Conservation (phyloP, 2,888 invertebrate species). For the Drosophila gaucha region DNA sequence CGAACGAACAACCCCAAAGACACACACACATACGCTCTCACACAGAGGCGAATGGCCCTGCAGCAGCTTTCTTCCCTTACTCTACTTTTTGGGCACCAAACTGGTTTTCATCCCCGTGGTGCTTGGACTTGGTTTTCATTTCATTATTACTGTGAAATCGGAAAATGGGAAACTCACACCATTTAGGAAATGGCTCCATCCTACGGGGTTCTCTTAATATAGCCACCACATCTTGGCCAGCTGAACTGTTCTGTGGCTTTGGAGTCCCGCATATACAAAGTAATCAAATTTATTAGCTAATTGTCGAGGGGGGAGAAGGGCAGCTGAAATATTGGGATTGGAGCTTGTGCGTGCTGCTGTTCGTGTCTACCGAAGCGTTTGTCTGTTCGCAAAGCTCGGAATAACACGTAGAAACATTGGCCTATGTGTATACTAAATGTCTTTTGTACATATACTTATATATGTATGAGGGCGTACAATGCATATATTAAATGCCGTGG, state of each 20-base stretch:
- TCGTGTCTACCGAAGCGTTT: conserved; percentile 53
- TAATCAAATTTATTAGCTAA: conserved; percentile 56
- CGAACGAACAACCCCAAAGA: conserved; percentile 49
- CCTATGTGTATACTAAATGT: conserved; percentile 30
- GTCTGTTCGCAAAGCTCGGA: conserved; percentile 62
- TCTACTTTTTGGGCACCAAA: conserved; percentile 43
- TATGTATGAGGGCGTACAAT: conserved; percentile 6
- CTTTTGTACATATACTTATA: conserved; percentile 12
- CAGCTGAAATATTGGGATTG: conserved; percentile 40
- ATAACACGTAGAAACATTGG: conserved; percentile 52
- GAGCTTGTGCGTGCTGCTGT: conserved; percentile 57
- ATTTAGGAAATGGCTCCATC: conserved; percentile 20
- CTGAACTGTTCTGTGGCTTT: neutral
- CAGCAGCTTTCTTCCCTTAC: conserved; percentile 70
- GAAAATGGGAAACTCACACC: conserved; percentile 19
- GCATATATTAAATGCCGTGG: conserved; percentile 22
- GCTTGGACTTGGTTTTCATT: conserved; percentile 67
- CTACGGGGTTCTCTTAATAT: neutral
- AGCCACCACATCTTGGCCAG: too few relatives aligned
- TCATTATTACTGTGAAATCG: conserved; percentile 58
- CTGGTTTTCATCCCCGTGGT: conserved; percentile 74
- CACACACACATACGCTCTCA: conserved; percentile 21
- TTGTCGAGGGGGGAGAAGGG: conserved; percentile 9
- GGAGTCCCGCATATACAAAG: conserved; percentile 36
- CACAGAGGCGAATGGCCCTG: conserved; percentile 36